A percentile compares a stretch with the other conserved stretches of the same genome.
Evolutionary conservation across 2,797 vertebrate species (phyloP).

Genomic region (Vespertilio murinus): DNA sequence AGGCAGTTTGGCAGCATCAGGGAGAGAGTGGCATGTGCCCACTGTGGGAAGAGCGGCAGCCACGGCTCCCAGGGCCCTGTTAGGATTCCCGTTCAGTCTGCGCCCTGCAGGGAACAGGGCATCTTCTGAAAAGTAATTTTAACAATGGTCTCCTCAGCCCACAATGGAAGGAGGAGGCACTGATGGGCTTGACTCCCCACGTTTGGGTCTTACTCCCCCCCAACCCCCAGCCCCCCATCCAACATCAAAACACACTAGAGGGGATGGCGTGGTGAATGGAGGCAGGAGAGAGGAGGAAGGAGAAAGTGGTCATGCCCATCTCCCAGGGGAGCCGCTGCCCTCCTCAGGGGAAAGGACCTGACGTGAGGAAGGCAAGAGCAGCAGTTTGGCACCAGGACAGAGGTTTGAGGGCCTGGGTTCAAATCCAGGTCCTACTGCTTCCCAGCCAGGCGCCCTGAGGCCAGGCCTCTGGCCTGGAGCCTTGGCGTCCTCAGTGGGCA

Average conservation of each 20-base stretch:
- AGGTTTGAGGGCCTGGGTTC: background rate
- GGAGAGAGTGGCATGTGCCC: background rate
- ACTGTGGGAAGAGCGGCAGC: constrained; percentile 19
- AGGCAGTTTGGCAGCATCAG: constrained; percentile 8
- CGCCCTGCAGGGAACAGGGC: constrained; percentile 55
- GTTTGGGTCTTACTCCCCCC: constrained; percentile 59
- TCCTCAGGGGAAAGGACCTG: background rate
- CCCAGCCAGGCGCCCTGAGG: too few relatives aligned
- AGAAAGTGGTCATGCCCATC: background rate
- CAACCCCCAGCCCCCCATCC: constrained; percentile 13
- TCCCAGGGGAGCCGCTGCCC: background rate
- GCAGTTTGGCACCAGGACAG: background rate
- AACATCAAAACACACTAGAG: constrained; percentile 43
- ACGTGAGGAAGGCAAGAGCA: background rate
- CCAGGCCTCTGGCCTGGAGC: background rate
- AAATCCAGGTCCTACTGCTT: background rate
- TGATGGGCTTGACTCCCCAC: constrained; percentile 53
- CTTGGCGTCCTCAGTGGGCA: background rate
- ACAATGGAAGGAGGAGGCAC: constrained; percentile 23
- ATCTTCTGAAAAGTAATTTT: constrained; percentile 62
- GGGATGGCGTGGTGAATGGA: background rate
- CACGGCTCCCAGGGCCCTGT: constrained; percentile 77
- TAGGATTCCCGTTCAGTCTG: constrained; percentile 64
- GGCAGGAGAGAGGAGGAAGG: constrained; percentile 32
- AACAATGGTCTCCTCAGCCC: constrained; percentile 45